Evolutionary conservation across 2,888 invertebrate genomes (phyloP), one percentile per base, ranked within the genome.

Genomic region (Mylabris sibirica): DNA sequence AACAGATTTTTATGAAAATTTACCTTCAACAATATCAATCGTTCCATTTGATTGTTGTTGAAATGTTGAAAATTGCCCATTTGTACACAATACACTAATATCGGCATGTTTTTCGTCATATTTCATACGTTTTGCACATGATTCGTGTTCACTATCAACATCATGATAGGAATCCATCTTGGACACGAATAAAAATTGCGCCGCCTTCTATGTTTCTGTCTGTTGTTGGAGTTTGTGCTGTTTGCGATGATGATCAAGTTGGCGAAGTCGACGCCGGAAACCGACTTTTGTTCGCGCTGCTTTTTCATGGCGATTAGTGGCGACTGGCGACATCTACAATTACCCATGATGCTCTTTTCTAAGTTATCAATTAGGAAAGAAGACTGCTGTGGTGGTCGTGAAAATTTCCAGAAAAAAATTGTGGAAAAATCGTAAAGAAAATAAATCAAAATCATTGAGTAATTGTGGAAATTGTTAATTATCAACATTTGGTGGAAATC

Each of bases 101-200:
- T 80, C 80, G 71, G 81, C 75, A 72, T 77, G 82, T 75, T 77
- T 76, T 72, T 78, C 63, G 78, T 84, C 84, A 70, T 84, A 80
- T 84, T 84, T 85, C 69, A 82, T 79, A 74, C 85, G 78, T 81
- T 85, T 85, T 76, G 83, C 83, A 78, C 81, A 74, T 77, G 84
- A 84, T 84, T 82, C 84, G 81, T 84, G 83, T 83, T 84, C 83
- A 49, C 49, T 57, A 77, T 79, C 79, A 77, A 82, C 83, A 80
- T 84, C 84, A 80, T 81, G 81, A 81, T 81, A 80, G 82, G 85
- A 82, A 81, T 85, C 85, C 85, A 85, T 85, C 79, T 85, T 85
- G 83, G 84, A 85, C 85, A 85, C 84, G 84, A 84, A 84, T 83
- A 82, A 82, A 80, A 79, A 70, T 67, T 53, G 38, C 38, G 35